Percentiles rank a stretch among this genome's conserved stretches.
Conservation (phyloP, 1,140 invertebrate genomes). For the Scaptodrosophila lebanonensis region DNA sequence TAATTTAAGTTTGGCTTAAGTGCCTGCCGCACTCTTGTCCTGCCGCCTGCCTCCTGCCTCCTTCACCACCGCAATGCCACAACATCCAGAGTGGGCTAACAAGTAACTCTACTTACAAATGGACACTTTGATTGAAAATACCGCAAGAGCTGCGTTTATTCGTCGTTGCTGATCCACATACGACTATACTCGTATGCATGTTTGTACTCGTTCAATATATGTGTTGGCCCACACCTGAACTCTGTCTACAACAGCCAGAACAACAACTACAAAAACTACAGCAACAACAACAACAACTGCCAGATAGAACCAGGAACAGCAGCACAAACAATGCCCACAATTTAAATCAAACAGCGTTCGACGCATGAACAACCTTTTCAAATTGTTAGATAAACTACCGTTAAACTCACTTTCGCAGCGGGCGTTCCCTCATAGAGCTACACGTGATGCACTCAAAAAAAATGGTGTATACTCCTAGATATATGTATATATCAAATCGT, state of each 20-base stretch:
- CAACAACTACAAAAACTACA: slow-evolving; percentile 21
- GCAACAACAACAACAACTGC: slow-evolving; percentile 49
- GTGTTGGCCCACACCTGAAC: no score
- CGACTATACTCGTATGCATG: background rate
- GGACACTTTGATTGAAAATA: slow-evolving; percentile 5
- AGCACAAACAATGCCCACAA: slow-evolving; percentile 34
- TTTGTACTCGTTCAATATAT: background rate
- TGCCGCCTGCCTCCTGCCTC: no score
- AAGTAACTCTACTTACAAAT: slow-evolving; percentile 10
- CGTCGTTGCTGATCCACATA: no score
- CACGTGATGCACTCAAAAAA: background rate
- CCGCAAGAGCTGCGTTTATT: background rate
- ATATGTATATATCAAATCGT: no score
- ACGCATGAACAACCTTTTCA: slow-evolving; percentile 20
- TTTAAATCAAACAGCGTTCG: slow-evolving; percentile 67
- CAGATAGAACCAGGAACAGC: no score
- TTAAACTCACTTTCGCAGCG: slow-evolving; percentile 73
- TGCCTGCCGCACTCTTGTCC: no score
- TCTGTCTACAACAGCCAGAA: slow-evolving; percentile 14
- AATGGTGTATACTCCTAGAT: no score
- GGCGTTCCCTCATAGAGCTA: slow-evolving; percentile 9
- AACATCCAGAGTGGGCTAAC: no score
- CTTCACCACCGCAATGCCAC: no score
- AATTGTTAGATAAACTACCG: slow-evolving; percentile 71
- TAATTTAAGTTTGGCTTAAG: slow-evolving; percentile 72